Percentiles rank a stretch among this genome's conserved stretches.
These are phyloP conservation scores for Ctena decussata DNA, from an alignment of 2,888 invertebrate species.

Conservation along the genomic window DNA sequence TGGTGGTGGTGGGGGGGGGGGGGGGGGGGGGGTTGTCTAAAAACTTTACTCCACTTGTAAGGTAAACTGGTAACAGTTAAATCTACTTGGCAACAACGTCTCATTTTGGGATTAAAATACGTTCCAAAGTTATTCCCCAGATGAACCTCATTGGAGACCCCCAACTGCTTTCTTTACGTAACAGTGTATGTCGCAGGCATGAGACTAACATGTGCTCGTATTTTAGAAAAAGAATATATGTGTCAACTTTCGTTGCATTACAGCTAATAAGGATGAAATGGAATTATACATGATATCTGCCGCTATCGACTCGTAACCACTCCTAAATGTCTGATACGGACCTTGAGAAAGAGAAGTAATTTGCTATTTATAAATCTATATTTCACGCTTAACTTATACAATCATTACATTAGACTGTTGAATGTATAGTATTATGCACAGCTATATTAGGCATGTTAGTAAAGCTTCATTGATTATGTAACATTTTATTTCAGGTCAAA, in stretches of 20 bases:
- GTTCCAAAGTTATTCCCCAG: not conserved
- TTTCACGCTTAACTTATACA: not conserved
- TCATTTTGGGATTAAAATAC: too few relatives aligned
- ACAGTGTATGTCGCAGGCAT: not conserved
- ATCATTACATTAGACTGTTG: not conserved
- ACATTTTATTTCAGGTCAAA: conserved; percentile 54
- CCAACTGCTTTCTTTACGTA: not conserved
- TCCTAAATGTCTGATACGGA: not conserved
- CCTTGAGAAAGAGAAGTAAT: not conserved
- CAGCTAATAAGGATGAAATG: not conserved
- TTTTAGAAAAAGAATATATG: not conserved
- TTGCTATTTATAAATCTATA: not conserved
- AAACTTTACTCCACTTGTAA: too few relatives aligned
- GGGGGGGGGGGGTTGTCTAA: too few relatives aligned
- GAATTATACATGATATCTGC: not conserved
- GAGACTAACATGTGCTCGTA: conserved; percentile 1
- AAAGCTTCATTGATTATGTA: not conserved
- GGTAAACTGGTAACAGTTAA: too few relatives aligned
- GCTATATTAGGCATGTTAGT: not conserved
- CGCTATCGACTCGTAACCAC: not conserved
- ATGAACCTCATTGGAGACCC: not conserved
- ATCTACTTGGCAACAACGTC: too few relatives aligned
- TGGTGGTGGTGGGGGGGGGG: too few relatives aligned
- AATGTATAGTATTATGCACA: not conserved
- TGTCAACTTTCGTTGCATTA: not conserved